phyloP scores from a whole-genome alignment of 2,797 vertebrate species.

The Syngnathus acus region DNA sequence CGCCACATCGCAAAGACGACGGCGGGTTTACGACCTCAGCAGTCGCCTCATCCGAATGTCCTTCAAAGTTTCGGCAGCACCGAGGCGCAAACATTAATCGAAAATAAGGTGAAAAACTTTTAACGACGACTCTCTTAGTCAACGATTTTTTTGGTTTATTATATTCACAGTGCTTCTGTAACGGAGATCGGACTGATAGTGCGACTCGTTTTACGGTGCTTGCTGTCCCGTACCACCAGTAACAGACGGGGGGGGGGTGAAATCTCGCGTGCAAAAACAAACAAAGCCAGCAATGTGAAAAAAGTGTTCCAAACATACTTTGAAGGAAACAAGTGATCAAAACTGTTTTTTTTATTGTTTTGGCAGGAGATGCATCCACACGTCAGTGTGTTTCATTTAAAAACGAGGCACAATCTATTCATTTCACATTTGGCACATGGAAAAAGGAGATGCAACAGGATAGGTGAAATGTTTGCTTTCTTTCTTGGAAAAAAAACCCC shows the following conservation, averaged over 20 bases:
- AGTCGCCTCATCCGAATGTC: no score
- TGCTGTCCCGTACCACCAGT: not conserved
- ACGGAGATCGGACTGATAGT: no score
- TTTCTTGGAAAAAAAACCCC: no score
- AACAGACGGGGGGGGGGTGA: not conserved
- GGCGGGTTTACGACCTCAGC: not conserved
- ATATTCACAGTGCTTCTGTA: not conserved
- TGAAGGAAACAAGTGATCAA: not conserved
- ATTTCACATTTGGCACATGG: not conserved
- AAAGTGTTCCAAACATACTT: not conserved
- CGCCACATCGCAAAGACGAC: not conserved
- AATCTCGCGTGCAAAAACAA: not conserved
- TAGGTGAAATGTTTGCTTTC: no score
- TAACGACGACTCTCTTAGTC: not conserved
- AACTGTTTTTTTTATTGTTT: not conserved
- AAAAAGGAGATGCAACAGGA: not conserved
- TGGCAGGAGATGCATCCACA: not conserved
- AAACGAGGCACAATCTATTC: not conserved
- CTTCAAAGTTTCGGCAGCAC: not conserved
- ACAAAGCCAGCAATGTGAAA: not conserved
- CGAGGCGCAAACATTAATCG: no score
- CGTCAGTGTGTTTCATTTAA: not conserved
- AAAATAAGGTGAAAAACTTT: not conserved
- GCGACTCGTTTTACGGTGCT: no score
- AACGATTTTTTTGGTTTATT: not conserved